Percentiles rank a stretch among this genome's conserved stretches.
Conservation (phyloP, 2,888 invertebrate species). For the Molorchus minor region DNA sequence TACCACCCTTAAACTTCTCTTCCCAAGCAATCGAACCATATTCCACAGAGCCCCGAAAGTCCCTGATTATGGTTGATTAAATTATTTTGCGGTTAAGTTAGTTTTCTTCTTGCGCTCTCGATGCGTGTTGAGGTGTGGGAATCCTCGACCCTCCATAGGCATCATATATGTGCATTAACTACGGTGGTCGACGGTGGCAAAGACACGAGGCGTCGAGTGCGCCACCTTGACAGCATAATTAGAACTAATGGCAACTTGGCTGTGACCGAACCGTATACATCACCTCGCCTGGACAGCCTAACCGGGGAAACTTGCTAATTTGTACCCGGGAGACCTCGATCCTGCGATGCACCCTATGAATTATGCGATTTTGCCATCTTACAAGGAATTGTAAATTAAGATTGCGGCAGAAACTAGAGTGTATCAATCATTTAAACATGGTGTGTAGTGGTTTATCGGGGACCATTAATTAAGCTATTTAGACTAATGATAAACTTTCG, state of each 20-base stretch:
- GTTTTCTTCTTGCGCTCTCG: conserved; percentile 37
- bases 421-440: conserved; percentile 37
- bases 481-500: too few species aligned
- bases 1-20: not conserved
- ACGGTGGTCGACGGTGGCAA: conserved; percentile 40
- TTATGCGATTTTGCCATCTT: conserved; percentile 43
- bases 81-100: conserved; percentile 39
- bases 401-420: conserved; percentile 22
- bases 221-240: conserved; percentile 58
- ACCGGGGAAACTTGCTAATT: conserved; percentile 58
- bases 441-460: conserved; percentile 26
- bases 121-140: conserved; percentile 37
- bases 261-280: conserved; percentile 57
- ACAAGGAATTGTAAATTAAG: conserved; percentile 32
- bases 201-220: conserved; percentile 37
- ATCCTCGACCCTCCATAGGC: conserved; percentile 28
- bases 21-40: not conserved
- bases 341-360: conserved; percentile 48
- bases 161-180: conserved; percentile 25
- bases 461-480: conserved; percentile 28
- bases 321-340: conserved; percentile 53
- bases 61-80: conserved; percentile 38
- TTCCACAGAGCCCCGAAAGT: conserved; percentile 25
- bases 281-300: conserved; percentile 51
- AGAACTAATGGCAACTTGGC: conserved; percentile 58